Percentiles rank a stretch among this genome's conserved stretches.
phyloP scores from a whole-genome alignment of 1,140 invertebrate species.

The Zaprionus africanus region DNA sequence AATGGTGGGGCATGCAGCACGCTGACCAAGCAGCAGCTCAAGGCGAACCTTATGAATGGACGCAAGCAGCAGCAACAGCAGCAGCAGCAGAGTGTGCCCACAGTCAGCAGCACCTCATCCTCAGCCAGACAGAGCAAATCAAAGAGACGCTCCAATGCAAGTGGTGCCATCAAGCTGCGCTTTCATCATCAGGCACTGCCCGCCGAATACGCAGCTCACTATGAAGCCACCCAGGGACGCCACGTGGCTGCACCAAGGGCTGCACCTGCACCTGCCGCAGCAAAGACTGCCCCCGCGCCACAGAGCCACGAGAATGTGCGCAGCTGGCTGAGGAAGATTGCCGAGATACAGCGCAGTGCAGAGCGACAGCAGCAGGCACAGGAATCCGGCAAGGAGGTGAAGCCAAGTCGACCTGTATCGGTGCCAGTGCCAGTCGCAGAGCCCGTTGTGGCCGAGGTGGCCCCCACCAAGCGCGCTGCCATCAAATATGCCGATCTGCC shows the following conservation, averaged over 20 bases:
- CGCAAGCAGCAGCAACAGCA: slow-evolving; percentile 45
- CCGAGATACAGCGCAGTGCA: slow-evolving; percentile 87
- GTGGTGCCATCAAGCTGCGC: slow-evolving; percentile 89
- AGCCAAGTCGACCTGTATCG: not conserved
- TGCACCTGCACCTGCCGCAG: slow-evolving; percentile 6
- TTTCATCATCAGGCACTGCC: slow-evolving; percentile 93
- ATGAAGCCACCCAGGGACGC: slow-evolving; percentile 88
- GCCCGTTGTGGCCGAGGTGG: not conserved
- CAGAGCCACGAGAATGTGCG: slow-evolving; percentile 87
- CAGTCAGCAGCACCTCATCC: slow-evolving; percentile 67
- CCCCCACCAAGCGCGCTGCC: slow-evolving; percentile 72
- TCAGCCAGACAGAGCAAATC: slow-evolving; percentile 84
- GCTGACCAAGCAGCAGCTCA: slow-evolving; percentile 77
- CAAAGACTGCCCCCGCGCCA: slow-evolving; percentile 46
- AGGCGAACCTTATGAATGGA: slow-evolving; percentile 73
- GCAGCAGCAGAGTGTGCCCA: slow-evolving; percentile 3
- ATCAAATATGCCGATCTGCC: slow-evolving; percentile 93
- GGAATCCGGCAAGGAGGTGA: not conserved
- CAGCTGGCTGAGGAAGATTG: slow-evolving; percentile 89
- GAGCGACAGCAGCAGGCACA: slow-evolving; percentile 65
- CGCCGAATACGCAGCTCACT: slow-evolving; percentile 91
- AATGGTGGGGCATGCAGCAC: slow-evolving; percentile 69
- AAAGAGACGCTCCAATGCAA: slow-evolving; percentile 38
- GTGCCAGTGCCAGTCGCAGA: slow-evolving; percentile 34
- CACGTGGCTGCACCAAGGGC: slow-evolving; percentile 41